phyloP scores from a whole-genome alignment of 2,113 vertebrate species.

The Odocoileus virginianus region DNA sequence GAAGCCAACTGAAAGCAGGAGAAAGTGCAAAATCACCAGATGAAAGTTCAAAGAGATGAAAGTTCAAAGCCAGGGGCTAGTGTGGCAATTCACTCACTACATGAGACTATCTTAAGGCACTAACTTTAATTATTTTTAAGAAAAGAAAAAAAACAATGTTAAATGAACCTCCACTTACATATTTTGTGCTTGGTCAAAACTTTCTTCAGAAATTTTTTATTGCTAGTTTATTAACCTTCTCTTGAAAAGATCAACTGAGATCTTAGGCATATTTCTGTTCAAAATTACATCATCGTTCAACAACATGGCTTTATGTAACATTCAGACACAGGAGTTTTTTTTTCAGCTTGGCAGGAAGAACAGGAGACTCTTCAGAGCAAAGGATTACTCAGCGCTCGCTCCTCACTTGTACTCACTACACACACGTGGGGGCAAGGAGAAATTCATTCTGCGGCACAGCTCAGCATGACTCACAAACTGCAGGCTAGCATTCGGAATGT shows the following conservation, averaged over 20 bases:
- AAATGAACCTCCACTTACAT: background rate
- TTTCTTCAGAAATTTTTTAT: background rate
- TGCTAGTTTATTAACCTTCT: background rate
- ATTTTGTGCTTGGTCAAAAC: background rate
- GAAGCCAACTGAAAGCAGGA: background rate
- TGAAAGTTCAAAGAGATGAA: background rate
- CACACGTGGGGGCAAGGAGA: background rate
- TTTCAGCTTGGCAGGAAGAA: background rate
- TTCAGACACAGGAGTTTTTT: background rate
- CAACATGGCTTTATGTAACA: background rate
- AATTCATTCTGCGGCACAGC: slow-evolving; percentile 30
- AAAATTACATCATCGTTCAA: background rate
- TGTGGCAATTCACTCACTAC: background rate
- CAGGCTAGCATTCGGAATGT: slow-evolving; percentile 71
- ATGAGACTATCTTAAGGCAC: background rate
- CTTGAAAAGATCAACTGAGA: background rate
- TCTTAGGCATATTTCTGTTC: background rate
- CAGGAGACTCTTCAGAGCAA: background rate
- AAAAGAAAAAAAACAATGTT: background rate
- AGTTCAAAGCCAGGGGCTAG: background rate
- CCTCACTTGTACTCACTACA: background rate
- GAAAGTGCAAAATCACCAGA: background rate
- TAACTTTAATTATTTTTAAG: background rate
- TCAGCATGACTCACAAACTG: slow-evolving; percentile 58
- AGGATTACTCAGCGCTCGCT: background rate